These are phyloP conservation scores for Noturus placidus DNA, from an alignment of 2,113 vertebrate species.

Conservation along the genomic window DNA sequence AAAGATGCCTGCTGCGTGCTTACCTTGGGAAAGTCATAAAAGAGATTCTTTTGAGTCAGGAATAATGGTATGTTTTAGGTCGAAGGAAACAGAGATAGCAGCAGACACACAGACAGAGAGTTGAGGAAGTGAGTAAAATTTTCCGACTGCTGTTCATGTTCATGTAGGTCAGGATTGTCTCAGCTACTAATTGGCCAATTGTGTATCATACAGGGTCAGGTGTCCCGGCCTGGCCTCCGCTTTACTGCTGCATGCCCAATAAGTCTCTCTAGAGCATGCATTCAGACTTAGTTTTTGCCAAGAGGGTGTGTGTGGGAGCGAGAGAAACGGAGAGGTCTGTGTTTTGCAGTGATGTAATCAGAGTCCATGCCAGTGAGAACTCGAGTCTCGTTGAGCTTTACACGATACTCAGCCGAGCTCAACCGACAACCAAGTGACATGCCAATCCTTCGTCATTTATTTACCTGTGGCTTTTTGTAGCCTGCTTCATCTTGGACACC, in stretches of 20 bases:
- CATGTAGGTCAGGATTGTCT: constrained; percentile 36
- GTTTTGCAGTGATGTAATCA: constrained; percentile 70
- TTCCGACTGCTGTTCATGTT: constrained; percentile 19
- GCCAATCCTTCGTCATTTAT: constrained; percentile 74
- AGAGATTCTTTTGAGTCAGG: not conserved
- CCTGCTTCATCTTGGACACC: constrained; percentile 55
- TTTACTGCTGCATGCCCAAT: constrained; percentile 36
- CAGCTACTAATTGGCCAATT: constrained; percentile 36
- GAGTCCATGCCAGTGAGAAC: constrained; percentile 61
- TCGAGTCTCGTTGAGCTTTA: constrained; percentile 68
- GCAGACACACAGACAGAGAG: constrained; percentile 16
- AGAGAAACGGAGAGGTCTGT: constrained; percentile 15
- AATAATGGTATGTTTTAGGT: constrained; percentile 14
- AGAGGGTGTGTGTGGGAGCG: constrained; percentile 20
- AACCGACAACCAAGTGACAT: constrained; percentile 66
- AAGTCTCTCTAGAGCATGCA: constrained; percentile 29
- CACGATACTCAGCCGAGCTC: constrained; percentile 72
- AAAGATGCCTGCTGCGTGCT: constrained; percentile 15
- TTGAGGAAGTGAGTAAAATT: constrained; percentile 1
- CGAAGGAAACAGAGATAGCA: constrained; percentile 29
- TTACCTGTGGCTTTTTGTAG: constrained; percentile 68
- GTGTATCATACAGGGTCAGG: constrained; percentile 31
- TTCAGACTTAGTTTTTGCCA: not conserved
- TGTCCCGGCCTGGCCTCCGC: constrained; percentile 27
- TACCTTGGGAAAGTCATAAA: constrained; percentile 31